Evolutionary conservation across 2,888 invertebrate species (phyloP).

Genomic region (Eupithecia subumbrata): DNA sequence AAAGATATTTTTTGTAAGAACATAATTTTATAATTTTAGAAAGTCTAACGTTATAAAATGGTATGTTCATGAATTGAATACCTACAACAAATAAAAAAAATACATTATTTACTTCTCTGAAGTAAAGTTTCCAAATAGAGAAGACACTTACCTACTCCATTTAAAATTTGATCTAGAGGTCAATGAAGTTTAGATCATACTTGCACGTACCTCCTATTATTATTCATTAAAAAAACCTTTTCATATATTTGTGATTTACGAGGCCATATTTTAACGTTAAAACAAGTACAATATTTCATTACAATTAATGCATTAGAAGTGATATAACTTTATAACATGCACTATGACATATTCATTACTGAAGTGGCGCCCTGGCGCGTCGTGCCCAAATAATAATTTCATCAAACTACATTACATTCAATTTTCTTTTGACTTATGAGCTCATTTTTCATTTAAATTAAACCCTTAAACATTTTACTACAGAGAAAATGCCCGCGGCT

Average conservation of each 20-base stretch:
- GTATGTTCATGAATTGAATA: too few species aligned
- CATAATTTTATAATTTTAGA: too few species aligned
- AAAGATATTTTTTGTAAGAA: too few species aligned
- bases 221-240: not conserved
- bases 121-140: not conserved
- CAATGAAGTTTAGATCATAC: too few species aligned
- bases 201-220: not conserved
- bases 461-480: not conserved
- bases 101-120: not conserved
- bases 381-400: conserved; percentile 36
- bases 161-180: not conserved
- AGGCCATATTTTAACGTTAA: conserved; percentile 3
- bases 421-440: conserved; percentile 30
- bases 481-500: not conserved
- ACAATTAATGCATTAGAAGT: conserved; percentile 39
- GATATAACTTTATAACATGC: conserved; percentile 22
- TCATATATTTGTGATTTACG: not conserved
- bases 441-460: conserved; percentile 3
- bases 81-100: not conserved
- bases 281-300: conserved; percentile 31
- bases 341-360: conserved; percentile 26
- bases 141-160: not conserved
- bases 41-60: not conserved
- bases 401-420: conserved; percentile 26
- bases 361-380: conserved; percentile 33